Base-by-base conservation (phyloP, 1,140 invertebrate species). In the Anoplolepis gracilipes region DNA sequence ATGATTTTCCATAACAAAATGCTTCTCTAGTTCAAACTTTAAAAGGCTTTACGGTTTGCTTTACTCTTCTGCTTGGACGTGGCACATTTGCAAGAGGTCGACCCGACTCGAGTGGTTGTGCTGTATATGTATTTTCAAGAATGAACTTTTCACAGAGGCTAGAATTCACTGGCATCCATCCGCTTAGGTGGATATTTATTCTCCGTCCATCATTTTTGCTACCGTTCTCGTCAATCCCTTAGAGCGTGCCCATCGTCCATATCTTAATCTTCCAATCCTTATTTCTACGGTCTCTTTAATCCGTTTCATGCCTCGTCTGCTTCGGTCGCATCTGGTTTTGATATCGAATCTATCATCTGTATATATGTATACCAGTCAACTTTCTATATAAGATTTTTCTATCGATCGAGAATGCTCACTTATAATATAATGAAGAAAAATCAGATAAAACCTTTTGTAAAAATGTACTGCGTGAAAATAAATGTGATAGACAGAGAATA, bases 21-120 rank as follows among this genome's bases (percentile, higher is more conserved):
- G 25, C 33, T 70, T 39, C 65, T 36, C 65, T 30, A 33, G 78
- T 42, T 73, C 78, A 72, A 82, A 70, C 55, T 82, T 82, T 82
- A 82, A 82, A 82, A 82, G 67, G 28, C 25, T 73, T 53, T 42
- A 59, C 77, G 65, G 78, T 81, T 81, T 70, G 69, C 65, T 81
- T 53, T 72, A 81, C 65, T 81, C 78, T 70, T 59, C 65, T 72
- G 16, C 67, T 59, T 28, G 53, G 67, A 72, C 67, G 67, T 73
- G 39, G 67, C 55, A 69, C 67, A 82, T 82, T 82, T 82, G 78
- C 78, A 82, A 81, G 49, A 72, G 65, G 3, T 70, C 59, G 16
- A 53, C 42, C 13, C 42, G 49, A 55, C 64, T 70, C 53, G 53
- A 81, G 78, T 59, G 22, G 78, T 70, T 53, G 49, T 39, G 36